Conservation (phyloP, 2,888 invertebrate species). For the Thereva nobilitata region DNA sequence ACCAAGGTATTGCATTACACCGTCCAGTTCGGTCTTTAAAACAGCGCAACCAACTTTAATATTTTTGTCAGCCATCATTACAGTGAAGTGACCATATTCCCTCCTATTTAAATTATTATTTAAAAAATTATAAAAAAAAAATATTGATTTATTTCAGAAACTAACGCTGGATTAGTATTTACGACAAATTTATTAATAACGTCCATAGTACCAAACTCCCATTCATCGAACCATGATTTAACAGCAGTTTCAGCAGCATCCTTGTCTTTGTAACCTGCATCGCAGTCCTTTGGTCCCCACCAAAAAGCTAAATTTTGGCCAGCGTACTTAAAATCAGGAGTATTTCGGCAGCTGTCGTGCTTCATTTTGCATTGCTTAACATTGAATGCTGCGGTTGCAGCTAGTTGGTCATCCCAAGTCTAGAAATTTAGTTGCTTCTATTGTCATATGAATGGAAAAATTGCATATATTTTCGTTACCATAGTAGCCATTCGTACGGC, state of each 20-base stretch:
- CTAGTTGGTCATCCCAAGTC: constrained; percentile 15
- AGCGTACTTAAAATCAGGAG: constrained; percentile 1
- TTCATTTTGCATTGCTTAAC: constrained; percentile 1
- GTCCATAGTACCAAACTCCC: neutral
- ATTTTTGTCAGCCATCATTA: constrained; percentile 19
- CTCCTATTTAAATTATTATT: neutral
- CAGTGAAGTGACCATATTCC: constrained; percentile 14
- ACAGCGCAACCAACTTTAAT: constrained; percentile 4
- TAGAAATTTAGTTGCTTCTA: neutral
- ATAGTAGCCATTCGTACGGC: constrained; percentile 12
- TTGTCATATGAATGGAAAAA: too few relatives aligned
- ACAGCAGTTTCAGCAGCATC: neutral
- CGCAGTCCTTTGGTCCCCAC: neutral
- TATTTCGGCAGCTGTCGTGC: constrained; percentile 5
- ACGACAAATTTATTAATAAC: neutral
- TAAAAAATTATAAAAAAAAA: neutral
- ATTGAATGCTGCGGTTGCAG: neutral
- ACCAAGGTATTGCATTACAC: neutral
- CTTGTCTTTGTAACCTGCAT: neutral
- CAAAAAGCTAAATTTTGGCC: constrained; percentile 12
- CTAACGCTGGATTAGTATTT: neutral
- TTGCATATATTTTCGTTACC: neutral
- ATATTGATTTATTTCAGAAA: neutral
- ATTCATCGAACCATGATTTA: neutral
- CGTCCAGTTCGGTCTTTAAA: neutral